phyloP scores from a whole-genome alignment of 2,797 vertebrate species.

The Sebastes steindachneri region DNA sequence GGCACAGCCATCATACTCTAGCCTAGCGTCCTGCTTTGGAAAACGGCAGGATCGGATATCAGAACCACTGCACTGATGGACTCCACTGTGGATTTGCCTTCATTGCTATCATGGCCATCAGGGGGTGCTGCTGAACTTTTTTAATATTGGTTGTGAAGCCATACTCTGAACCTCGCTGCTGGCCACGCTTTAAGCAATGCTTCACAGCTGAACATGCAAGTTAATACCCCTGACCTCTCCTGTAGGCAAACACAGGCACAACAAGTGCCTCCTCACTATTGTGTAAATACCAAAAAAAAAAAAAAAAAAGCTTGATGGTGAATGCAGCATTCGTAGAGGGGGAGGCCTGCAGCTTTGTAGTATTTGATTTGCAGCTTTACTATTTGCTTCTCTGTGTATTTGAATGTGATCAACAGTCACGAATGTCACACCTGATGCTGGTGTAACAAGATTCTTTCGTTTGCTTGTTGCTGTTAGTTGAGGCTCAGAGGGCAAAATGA shows the following conservation, averaged over 20 bases:
- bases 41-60: slow-evolving; percentile 58
- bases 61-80: slow-evolving; percentile 73
- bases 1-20: slow-evolving; percentile 64
- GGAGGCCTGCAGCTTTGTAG: slow-evolving; percentile 72
- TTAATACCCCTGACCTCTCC: slow-evolving; percentile 73
- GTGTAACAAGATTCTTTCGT: slow-evolving; percentile 50
- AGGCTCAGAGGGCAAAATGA: slow-evolving; percentile 61
- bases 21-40: slow-evolving; percentile 62
- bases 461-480: slow-evolving; percentile 66
- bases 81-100: slow-evolving; percentile 79
- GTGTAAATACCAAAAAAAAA: slow-evolving; percentile 74
- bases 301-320: slow-evolving; percentile 57
- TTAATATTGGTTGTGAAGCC: slow-evolving; percentile 77
- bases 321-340: slow-evolving; percentile 71
- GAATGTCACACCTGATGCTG: slow-evolving; percentile 78
- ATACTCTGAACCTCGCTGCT: slow-evolving; percentile 77
- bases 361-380: slow-evolving; percentile 79
- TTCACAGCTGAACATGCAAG: slow-evolving; percentile 76
- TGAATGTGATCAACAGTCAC: slow-evolving; percentile 83
- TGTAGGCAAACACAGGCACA: slow-evolving; percentile 75
- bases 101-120: slow-evolving; percentile 74
- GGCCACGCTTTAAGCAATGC: slow-evolving; percentile 74
- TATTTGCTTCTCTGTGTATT: slow-evolving; percentile 76
- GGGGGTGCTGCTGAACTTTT: slow-evolving; percentile 76
- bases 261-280: slow-evolving; percentile 74